These are phyloP conservation scores for Esox lucius DNA, from an alignment of 2,797 vertebrate genomes.

Conservation along the genomic window DNA sequence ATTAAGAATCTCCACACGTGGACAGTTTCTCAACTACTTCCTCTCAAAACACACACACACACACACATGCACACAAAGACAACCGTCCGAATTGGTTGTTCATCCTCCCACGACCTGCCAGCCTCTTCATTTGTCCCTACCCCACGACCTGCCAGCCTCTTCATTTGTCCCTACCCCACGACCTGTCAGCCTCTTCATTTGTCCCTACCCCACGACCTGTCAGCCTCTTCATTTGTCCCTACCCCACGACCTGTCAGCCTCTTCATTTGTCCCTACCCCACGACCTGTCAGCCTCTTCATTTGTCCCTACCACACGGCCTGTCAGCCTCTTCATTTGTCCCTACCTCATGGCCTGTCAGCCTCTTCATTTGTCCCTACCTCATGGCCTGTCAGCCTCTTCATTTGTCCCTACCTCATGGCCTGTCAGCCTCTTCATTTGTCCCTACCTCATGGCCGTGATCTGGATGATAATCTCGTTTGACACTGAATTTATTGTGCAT, in stretches of 20 bases:
- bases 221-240: too few relatives aligned
- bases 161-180: neutral
- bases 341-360: neutral
- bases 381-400: neutral
- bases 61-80: neutral
- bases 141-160: neutral
- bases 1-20: neutral
- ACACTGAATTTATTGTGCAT: constrained; percentile 12
- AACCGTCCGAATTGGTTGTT: too few relatives aligned
- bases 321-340: too few relatives aligned
- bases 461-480: constrained; percentile 9
- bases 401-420: neutral
- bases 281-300: too few relatives aligned
- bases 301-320: too few relatives aligned
- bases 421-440: neutral
- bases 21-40: neutral
- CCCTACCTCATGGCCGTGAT: neutral
- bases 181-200: too few relatives aligned
- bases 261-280: too few relatives aligned
- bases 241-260: too few relatives aligned
- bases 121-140: neutral
- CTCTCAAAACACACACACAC: neutral
- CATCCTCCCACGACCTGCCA: neutral
- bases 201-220: too few relatives aligned
- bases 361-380: neutral